A percentile compares a stretch with the other conserved stretches of the same genome.
These are phyloP conservation scores for Ammodytes dubius DNA, from an alignment of 2,113 vertebrate species.

Conservation along the genomic window DNA sequence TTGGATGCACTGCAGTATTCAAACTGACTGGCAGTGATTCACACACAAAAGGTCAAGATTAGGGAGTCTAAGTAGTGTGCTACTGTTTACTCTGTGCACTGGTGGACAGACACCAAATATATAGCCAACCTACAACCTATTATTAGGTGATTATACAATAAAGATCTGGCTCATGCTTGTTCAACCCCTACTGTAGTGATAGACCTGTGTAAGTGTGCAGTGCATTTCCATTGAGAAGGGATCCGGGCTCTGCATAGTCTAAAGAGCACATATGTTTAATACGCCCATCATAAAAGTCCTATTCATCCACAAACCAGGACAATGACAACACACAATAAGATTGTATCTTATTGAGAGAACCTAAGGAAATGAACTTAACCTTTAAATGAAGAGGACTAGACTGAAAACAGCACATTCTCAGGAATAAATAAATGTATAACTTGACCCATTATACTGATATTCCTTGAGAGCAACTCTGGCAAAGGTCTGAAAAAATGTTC, in stretches of 20 bases:
- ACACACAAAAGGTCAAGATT: neutral
- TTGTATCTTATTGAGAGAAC: neutral
- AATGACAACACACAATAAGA: neutral
- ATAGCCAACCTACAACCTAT: neutral
- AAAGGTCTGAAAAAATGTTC: neutral
- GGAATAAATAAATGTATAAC: neutral
- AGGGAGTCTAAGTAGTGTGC: neutral
- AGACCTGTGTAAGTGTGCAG: neutral
- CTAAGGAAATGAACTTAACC: neutral
- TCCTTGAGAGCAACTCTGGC: neutral
- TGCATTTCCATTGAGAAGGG: neutral
- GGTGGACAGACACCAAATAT: neutral
- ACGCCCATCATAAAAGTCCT: neutral
- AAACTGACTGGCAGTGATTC: neutral
- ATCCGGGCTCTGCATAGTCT: neutral
- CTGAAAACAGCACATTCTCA: neutral
- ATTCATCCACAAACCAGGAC: neutral
- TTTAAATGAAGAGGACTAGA: neutral
- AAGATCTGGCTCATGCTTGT: neutral
- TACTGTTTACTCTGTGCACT: constrained; percentile 5
- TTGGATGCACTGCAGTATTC: too few relatives aligned
- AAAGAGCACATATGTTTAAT: neutral
- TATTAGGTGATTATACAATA: constrained; percentile 1
- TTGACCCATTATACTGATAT: neutral
- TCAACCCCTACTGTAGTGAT: constrained; percentile 7